Base-by-base conservation (phyloP, 2,113 vertebrate genomes). In the Trogon surrucura region DNA sequence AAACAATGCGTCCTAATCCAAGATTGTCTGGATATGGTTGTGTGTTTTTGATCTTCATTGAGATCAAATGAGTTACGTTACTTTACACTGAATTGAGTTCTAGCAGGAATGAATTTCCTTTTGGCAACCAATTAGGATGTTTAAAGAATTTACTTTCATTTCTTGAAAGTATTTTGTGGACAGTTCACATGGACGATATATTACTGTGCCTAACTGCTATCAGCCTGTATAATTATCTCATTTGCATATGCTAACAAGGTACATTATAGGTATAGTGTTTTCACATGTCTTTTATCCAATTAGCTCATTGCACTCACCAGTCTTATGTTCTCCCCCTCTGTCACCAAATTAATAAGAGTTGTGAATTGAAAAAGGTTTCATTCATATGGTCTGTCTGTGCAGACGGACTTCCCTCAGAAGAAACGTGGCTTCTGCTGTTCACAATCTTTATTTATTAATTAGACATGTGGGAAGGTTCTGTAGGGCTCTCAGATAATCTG, bases 221-320 rank as follows among this genome's bases (percentile, higher is more conserved):
- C 91, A 75, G 91, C 65, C 66, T 79, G 16, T 75, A 58, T 95
- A 96, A 95, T 93, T 85, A 96, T 72, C 80, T 86, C 62, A 91
- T 96, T 96, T 97, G 88, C 95, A 96, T 96, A 94, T 91, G 96
- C 96, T 96, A 96, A 93, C 96, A 93, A 96, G 92, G 93, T 93
- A 77, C 58, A 44, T 91, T 87, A 84, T 86, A 95, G 92, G 90
- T 92, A 89, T n/a, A 32, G 64, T 97, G 93, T 84, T 93, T 93
- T 96, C 93, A 95, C 95, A 94, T 93, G 92, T 77, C 77, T 96
- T 92, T 94, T 96, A 93, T 94, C 93, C 88, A 87, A 57, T 97
- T 96, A 94, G 62, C 36, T 81, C 92, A 69, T 93, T 96, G 82
- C 93, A 64, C 91, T 57, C 70, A 62, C 57, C 57, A 84, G 77